Evolutionary conservation across 2,888 invertebrate species (phyloP).

Genomic region (Microctonus hyperodae): DNA sequence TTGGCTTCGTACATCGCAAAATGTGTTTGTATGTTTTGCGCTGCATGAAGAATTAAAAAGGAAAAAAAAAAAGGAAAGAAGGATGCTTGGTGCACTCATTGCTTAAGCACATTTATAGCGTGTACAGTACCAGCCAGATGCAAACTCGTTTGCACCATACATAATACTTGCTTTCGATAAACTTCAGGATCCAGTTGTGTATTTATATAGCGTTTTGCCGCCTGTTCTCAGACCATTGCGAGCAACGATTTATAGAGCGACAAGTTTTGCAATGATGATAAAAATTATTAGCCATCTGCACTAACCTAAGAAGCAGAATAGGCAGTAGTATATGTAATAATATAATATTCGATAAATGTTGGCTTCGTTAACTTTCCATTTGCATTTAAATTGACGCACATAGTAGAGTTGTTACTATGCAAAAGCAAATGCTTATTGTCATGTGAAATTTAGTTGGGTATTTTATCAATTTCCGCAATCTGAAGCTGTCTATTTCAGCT

Average conservation of each 20-base stretch:
- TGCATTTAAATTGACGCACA: slow-evolving; percentile 27
- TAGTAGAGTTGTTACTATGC: slow-evolving; percentile 4
- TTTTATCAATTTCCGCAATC: slow-evolving; percentile 9
- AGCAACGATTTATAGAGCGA: background rate
- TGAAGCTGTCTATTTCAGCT: background rate
- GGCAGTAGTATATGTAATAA: background rate
- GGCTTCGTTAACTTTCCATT: slow-evolving; percentile 24
- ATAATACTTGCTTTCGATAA: slow-evolving; percentile 17
- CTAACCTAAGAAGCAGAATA: background rate
- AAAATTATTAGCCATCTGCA: background rate
- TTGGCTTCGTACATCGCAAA: background rate
- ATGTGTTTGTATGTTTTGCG: background rate
- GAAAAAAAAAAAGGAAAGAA: background rate
- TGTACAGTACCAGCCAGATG: background rate
- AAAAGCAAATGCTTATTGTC: background rate
- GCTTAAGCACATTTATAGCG: background rate
- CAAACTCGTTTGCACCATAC: slow-evolving; percentile 15
- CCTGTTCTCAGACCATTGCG: background rate
- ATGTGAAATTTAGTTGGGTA: background rate
- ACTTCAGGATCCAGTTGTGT: slow-evolving; percentile 10
- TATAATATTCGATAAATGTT: background rate
- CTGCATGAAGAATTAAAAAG: background rate
- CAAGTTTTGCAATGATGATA: background rate
- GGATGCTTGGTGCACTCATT: background rate
- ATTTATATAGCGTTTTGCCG: background rate